Evolutionary conservation across 2,113 vertebrate genomes (phyloP).

Genomic region (Marcusenius ussheri): DNA sequence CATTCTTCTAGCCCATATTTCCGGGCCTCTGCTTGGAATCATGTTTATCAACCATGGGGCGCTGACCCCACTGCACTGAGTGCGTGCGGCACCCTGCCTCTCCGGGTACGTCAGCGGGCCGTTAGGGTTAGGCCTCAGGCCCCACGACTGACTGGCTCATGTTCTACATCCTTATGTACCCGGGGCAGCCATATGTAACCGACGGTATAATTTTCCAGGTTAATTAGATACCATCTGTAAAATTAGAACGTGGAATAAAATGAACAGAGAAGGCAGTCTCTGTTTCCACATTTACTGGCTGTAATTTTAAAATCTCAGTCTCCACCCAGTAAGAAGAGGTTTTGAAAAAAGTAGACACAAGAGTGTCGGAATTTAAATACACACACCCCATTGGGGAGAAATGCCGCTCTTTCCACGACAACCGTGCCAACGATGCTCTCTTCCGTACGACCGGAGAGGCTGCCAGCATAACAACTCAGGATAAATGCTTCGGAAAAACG

Average conservation of each 20-base stretch:
- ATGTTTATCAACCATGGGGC: not conserved
- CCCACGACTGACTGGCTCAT: not conserved
- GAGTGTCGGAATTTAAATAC: not conserved
- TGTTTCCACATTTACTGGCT: not conserved
- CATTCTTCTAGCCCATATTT: not conserved
- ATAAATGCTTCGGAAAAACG: not conserved
- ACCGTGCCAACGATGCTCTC: not conserved
- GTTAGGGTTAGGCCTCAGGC: too few species aligned
- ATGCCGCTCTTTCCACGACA: not conserved
- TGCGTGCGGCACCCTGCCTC: too few species aligned
- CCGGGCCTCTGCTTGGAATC: not conserved
- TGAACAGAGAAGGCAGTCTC: not conserved
- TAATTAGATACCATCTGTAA: not conserved
- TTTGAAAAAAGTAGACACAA: not conserved
- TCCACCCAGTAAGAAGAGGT: not conserved
- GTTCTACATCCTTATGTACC: not conserved
- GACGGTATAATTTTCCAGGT: not conserved
- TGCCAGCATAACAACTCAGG: not conserved
- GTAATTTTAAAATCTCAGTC: not conserved
- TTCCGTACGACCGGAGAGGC: not conserved
- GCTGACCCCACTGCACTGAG: not conserved
- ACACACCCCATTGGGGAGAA: not conserved
- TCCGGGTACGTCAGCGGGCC: not conserved
- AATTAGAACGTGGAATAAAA: conserved; percentile 8
- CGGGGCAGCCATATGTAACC: not conserved